These are phyloP conservation scores for Numenius arquata DNA, from an alignment of 2,113 vertebrate genomes.

Conservation along the genomic window DNA sequence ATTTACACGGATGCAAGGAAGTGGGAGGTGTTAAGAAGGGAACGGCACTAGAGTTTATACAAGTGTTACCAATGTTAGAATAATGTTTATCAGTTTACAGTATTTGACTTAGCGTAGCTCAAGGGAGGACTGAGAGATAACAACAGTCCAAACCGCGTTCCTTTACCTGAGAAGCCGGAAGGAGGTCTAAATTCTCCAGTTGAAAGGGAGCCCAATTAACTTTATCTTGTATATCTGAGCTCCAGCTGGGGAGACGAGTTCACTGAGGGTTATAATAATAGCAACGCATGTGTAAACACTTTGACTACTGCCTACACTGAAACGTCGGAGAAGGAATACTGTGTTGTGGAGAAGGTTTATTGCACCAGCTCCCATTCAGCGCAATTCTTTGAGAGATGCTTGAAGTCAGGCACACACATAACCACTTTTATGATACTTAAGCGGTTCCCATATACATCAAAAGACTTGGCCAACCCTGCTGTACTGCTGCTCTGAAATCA, in stretches of 20 bases:
- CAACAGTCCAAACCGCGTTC: constrained; percentile 47
- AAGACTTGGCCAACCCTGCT: not conserved
- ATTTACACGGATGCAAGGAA: constrained; percentile 46
- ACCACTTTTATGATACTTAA: not conserved
- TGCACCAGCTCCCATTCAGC: not conserved
- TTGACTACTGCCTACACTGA: constrained; percentile 7
- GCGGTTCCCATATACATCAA: not conserved
- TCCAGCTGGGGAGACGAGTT: constrained; percentile 51
- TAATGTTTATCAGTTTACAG: constrained; percentile 58
- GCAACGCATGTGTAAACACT: not conserved
- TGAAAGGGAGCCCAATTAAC: constrained; percentile 52
- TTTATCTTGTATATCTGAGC: constrained; percentile 60
- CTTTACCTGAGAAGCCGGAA: constrained; percentile 57
- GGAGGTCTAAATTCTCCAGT: constrained; percentile 44
- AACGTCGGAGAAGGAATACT: not conserved
- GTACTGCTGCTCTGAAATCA: not conserved
- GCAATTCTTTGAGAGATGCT: not conserved
- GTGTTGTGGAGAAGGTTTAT: not conserved
- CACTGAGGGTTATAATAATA: constrained; percentile 48
- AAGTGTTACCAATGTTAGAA: constrained; percentile 50
- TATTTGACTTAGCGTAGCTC: constrained; percentile 61
- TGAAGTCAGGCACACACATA: not conserved
- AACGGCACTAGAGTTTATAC: constrained; percentile 4
- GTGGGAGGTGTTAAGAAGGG: constrained; percentile 39
- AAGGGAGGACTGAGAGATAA: constrained; percentile 65